Base-by-base conservation (phyloP, 2,113 vertebrate species). In the Sturnus vulgaris region DNA sequence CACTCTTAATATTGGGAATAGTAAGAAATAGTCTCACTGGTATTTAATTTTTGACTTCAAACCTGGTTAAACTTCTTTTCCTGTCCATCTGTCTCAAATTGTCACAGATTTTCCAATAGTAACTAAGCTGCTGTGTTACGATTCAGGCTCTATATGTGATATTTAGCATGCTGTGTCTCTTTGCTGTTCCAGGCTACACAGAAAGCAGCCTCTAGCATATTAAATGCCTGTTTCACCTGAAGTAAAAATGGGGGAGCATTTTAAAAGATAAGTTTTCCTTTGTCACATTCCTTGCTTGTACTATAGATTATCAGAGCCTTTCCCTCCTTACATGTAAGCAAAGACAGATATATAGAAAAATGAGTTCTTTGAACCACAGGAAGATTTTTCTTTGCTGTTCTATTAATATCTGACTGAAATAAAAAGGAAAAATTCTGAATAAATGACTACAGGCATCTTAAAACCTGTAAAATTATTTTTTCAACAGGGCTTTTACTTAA, bases 271-370 rank as follows among this genome's bases (percentile, higher is more conserved):
- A 78, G 50, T 93, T 97, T 95, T 91, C 59, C 60, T 81, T 75
- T 94, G 73, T 84, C 70, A 77, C 59, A 65, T 94, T 93, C 88
- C 49, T 75, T 92, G 68, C 86, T 95, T 71, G 39, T 91, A 35
- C 46, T 80, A 52, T 82, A 94, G 92, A 83, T 96, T 93, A 94
- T 89, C 91, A 92, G 92, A 95, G 65, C 59, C 65, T 92, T 90
- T 93, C 55, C 14, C 53, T 39, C 19, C 64, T 82, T 56, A 50
- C 13, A 10, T 77, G 42, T 94, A 93, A 96, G 79, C 63, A 91
- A 78, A 86, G 75, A 70, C 57, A 91, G 78, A 94, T 86, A 76
- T 1, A 77, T 84, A 95, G 75, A 95, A 95, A 91, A 93, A 92
- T 63, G 25, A 47, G 44, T 63, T 94, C 84, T 86, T 92, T 50